phyloP scores from a whole-genome alignment of 2,888 invertebrate species.

The Macropis europaea region DNA sequence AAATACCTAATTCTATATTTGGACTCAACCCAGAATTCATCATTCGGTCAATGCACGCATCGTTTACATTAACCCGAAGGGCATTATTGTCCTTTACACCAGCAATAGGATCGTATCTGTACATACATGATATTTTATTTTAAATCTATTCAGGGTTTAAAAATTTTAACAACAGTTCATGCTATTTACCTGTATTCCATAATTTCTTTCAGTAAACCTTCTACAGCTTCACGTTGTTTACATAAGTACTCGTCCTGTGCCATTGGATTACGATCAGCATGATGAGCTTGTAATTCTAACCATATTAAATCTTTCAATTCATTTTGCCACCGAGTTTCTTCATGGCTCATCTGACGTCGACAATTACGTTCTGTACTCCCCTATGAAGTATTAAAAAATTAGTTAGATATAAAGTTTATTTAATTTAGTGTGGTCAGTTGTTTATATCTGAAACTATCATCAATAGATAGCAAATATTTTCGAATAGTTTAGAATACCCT shows the following conservation, averaged over 20 bases:
- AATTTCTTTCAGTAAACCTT: slow-evolving; percentile 87
- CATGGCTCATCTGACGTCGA: slow-evolving; percentile 86
- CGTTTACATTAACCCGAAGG: slow-evolving; percentile 47
- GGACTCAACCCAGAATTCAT: slow-evolving; percentile 39
- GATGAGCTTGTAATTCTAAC: slow-evolving; percentile 93
- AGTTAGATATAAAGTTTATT: not conserved
- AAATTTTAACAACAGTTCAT: not conserved
- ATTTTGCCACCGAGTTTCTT: slow-evolving; percentile 93
- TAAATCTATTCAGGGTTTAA: not conserved
- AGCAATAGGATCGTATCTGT: slow-evolving; percentile 67
- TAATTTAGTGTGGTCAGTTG: too few species aligned
- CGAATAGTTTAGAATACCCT: too few species aligned
- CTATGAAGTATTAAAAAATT: slow-evolving; percentile 61
- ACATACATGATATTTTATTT: not conserved
- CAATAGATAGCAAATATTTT: too few species aligned
- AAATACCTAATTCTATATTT: slow-evolving; percentile 72
- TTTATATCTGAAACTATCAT: too few species aligned
- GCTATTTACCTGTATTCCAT: slow-evolving; percentile 85
- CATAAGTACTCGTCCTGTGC: slow-evolving; percentile 91
- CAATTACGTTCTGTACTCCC: slow-evolving; percentile 83
- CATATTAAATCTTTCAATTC: slow-evolving; percentile 94
- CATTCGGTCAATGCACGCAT: slow-evolving; percentile 47
- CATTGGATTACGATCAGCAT: slow-evolving; percentile 87
- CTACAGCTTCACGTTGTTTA: slow-evolving; percentile 87
- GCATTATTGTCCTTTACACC: slow-evolving; percentile 52